phyloP scores from a whole-genome alignment of 2,113 vertebrate species.

The Serilophus lunatus region DNA sequence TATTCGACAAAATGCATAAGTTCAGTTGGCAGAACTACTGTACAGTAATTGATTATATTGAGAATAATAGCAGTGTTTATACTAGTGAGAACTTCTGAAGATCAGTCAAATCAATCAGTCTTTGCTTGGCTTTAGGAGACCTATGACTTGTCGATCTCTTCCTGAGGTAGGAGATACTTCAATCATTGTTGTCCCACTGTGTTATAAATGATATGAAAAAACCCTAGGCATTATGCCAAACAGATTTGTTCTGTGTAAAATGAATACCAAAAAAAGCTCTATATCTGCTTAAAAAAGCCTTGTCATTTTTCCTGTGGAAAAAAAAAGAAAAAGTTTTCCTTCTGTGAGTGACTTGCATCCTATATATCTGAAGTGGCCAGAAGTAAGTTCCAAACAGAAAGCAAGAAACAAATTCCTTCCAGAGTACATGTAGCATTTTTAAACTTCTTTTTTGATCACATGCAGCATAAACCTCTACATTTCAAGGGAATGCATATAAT shows the following conservation, averaged over 20 bases:
- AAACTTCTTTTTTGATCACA: neutral
- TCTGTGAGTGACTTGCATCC: neutral
- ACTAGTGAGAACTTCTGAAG: neutral
- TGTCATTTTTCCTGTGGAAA: neutral
- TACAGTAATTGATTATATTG: neutral
- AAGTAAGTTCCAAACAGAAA: neutral
- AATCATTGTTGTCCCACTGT: neutral
- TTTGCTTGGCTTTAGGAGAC: neutral
- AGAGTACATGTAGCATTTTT: neutral
- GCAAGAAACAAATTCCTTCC: neutral
- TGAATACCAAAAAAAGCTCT: neutral
- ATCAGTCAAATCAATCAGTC: neutral
- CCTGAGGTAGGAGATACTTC: neutral
- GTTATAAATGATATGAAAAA: neutral
- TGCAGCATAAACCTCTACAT: neutral
- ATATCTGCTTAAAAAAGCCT: neutral
- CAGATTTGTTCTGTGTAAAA: neutral
- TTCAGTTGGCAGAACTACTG: neutral
- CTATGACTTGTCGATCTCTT: neutral
- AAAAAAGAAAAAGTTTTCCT: neutral
- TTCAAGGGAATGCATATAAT: neutral
- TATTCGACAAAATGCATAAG: neutral
- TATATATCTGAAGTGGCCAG: neutral
- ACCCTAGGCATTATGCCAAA: neutral
- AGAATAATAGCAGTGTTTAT: neutral